These are phyloP conservation scores for Prionailurus viverrinus DNA, from an alignment of 2,113 vertebrate genomes.

Conservation along the genomic window DNA sequence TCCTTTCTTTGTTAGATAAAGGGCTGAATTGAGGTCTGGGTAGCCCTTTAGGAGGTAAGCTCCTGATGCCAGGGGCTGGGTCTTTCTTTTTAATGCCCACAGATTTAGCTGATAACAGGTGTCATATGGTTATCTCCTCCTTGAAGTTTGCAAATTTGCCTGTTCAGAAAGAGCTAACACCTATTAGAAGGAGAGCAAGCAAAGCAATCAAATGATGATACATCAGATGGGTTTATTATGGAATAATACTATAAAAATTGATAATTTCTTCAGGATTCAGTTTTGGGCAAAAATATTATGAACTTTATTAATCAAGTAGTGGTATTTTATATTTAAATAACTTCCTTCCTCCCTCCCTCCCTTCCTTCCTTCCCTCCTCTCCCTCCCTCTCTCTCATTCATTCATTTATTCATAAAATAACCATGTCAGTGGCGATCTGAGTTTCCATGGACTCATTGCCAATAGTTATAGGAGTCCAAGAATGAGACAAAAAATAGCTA, in stretches of 20 bases:
- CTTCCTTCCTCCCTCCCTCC: not conserved
- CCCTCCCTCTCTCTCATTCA: not conserved
- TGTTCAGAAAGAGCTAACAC: not conserved
- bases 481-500: not conserved
- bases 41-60: not conserved
- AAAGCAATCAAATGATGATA: not conserved
- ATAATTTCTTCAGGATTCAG: conserved; percentile 45
- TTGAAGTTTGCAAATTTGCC: not conserved
- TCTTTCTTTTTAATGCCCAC: not conserved
- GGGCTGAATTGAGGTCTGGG: not conserved
- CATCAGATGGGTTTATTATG: not conserved
- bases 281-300: conserved; percentile 13
- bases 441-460: not conserved
- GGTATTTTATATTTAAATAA: conserved; percentile 44
- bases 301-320: not conserved
- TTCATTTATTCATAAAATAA: not conserved
- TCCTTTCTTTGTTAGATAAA: not conserved
- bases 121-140: not conserved
- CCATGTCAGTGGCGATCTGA: not conserved
- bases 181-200: not conserved
- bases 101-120: not conserved
- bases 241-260: not conserved
- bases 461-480: not conserved
- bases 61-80: not conserved
- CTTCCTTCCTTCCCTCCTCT: not conserved